Evolutionary conservation across 1,140 invertebrate species (phyloP).

Genomic region (Pogonomyrmex barbatus): DNA sequence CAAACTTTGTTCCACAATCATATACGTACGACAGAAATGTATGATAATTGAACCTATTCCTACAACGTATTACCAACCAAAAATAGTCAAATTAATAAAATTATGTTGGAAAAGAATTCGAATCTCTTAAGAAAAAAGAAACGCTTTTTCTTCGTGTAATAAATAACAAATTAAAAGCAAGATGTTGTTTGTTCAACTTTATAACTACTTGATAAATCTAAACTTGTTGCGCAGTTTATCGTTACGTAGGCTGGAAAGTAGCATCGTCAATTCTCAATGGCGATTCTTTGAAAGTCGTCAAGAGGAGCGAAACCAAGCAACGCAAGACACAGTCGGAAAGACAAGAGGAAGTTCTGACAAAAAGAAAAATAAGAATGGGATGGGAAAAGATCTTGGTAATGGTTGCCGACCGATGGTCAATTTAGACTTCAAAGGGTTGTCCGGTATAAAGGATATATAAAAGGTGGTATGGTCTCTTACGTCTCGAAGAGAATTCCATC

Average conservation of each 20-base stretch:
- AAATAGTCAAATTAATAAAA: neutral
- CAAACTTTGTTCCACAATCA: slow-evolving; percentile 4
- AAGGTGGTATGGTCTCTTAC: slow-evolving; percentile 52
- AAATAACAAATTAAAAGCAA: neutral
- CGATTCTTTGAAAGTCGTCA: slow-evolving; percentile 66
- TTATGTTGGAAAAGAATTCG: slow-evolving; percentile 13
- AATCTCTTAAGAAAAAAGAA: neutral
- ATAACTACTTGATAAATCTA: slow-evolving; percentile 18
- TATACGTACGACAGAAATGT: slow-evolving; percentile 5
- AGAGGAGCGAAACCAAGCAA: slow-evolving; percentile 36
- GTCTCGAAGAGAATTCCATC: slow-evolving; percentile 67
- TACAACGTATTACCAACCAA: neutral
- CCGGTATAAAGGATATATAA: slow-evolving; percentile 72
- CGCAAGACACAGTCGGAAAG: slow-evolving; percentile 3
- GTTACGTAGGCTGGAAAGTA: slow-evolving; percentile 7
- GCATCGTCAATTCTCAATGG: slow-evolving; percentile 59
- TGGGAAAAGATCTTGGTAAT: slow-evolving; percentile 75
- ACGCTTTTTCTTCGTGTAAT: neutral
- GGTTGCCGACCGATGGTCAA: slow-evolving; percentile 77
- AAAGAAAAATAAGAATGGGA: slow-evolving; percentile 60
- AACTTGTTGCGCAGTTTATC: slow-evolving; percentile 17
- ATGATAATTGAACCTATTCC: slow-evolving; percentile 15
- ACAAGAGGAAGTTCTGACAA: slow-evolving; percentile 59
- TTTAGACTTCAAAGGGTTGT: slow-evolving; percentile 80
- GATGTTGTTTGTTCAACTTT: slow-evolving; percentile 1